Base-by-base conservation (phyloP, 2,797 vertebrate species). In the Siniperca scherzeri region DNA sequence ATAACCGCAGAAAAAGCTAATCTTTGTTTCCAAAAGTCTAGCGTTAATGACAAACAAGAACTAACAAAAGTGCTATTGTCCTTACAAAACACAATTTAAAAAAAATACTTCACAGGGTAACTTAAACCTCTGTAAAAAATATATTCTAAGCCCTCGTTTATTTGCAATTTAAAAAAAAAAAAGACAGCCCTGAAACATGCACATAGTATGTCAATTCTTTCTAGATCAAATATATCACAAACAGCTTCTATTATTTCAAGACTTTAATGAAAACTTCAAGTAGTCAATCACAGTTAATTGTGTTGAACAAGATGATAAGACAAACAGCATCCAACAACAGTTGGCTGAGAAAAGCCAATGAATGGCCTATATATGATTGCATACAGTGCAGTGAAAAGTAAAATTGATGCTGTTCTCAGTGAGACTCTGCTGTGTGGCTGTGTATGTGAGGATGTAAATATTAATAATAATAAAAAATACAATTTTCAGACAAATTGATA, bases 221-320 rank as follows among this genome's bases (percentile, higher is more conserved):
- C 4, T 42, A 30, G 13, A 59, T 73, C 75, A 65, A 40, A 62
- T 61, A 82, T 22, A 27, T 71, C 19, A 59, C 53, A 61, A 53
- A 21, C 61, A 55, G 40, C 56, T 55, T 42, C 17, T 70, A 83
- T 67, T 52, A 50, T 57, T 64, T 73, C 56, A 46, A 60, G 44
- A 77, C 38, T 80, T 87, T 56, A 55, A 57, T 68, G 74, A 82
- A 87, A 85, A 83, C 22, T 82, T 91, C 79, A 92, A 91, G 85
- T 88, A 87, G 68, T 76, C 36, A 30, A n/a, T 81, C 50, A 64
- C 42, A 84, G 50, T 72, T 70, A 66, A 64, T 52, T 19, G 57
- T 61, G 68, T 38, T 53, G 21, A 81, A 65, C 11, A 70, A 36
- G 12, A 17, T 52, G 44, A 75, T 71, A 80, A 87, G 70, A 82